Conservation (phyloP, 1,140 invertebrate species). For the Choristoneura fumiferana region DNA sequence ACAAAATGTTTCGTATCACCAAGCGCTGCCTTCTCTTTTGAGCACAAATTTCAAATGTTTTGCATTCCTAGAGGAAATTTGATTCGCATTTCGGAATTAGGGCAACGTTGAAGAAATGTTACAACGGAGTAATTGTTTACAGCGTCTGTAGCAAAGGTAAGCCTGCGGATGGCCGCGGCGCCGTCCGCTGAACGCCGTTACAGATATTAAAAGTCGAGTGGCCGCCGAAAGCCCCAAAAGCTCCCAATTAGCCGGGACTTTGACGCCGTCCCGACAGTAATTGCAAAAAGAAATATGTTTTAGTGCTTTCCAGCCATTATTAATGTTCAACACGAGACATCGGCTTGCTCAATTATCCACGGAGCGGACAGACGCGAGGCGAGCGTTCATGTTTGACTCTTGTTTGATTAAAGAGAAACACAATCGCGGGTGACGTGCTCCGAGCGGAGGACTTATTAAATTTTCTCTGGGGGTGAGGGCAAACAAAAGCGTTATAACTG, state of each 20-base stretch:
- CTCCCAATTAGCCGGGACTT: slow-evolving; percentile 71
- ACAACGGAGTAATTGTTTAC: slow-evolving; percentile 50
- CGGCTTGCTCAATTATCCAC: slow-evolving; percentile 15
- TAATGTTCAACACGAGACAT: slow-evolving; percentile 36
- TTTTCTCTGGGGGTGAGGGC: slow-evolving; percentile 45
- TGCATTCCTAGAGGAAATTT: slow-evolving; percentile 24
- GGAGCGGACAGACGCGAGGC: slow-evolving; percentile 25
- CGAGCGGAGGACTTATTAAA: slow-evolving; percentile 55
- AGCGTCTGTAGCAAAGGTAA: slow-evolving; percentile 33
- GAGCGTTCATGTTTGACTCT: slow-evolving; percentile 34
- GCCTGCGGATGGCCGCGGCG: slow-evolving; percentile 33
- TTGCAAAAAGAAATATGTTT: slow-evolving; percentile 69
- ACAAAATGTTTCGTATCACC: neutral
- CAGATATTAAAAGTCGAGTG: slow-evolving; percentile 63
- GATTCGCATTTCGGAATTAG: slow-evolving; percentile 30
- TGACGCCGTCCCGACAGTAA: slow-evolving; percentile 53
- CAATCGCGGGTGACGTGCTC: slow-evolving; percentile 47
- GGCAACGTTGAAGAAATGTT: slow-evolving; percentile 34
- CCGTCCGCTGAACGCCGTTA: slow-evolving; percentile 26
- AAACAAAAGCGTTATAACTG: slow-evolving; percentile 62
- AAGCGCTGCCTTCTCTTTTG: neutral
- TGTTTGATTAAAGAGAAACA: slow-evolving; percentile 56
- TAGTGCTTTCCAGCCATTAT: slow-evolving; percentile 55
- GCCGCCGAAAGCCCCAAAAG: slow-evolving; percentile 67
- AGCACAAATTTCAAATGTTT: slow-evolving; percentile 25